Base-by-base conservation (phyloP, 2,113 vertebrate species). In the Mustela lutreola region DNA sequence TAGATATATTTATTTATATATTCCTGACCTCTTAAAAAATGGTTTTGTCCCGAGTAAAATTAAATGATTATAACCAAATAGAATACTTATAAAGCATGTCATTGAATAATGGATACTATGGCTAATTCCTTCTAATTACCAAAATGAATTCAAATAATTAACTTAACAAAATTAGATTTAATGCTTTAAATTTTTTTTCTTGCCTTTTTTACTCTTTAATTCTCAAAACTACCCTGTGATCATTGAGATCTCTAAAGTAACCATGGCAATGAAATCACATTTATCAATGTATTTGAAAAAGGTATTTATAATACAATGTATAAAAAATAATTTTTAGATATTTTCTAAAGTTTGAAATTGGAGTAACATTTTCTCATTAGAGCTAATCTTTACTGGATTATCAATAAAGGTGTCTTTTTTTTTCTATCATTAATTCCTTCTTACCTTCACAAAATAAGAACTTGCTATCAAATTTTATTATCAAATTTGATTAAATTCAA, bases 311-410 rank as follows among this genome's bases (percentile, higher is more conserved):
- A 92, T 18, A 91, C 31, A 87, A 48, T 22, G 6, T 42, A 45
- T 58, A 39, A 33, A 67, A 75, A 70, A 75, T 28, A 71, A 65
- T 11, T 81, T 82, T 82, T n/a, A 63, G 5, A 7, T 80, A 31
- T 97, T 58, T 60, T 93, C 58, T 42, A 45, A 94, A 91, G 45
- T 63, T 84, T 58, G 73, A 95, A 93, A 48, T 75, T 65, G 36
- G 63, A 39, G 10, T 70, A 67, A 82, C 2, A 33, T 76, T 90
- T 88, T 82, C 39, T 87, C 58, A 94, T 91, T 45, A 58, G 12
- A 90, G 26, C 0, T 50, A 86, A 86, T 78, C 33, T 75, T 60
- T 63, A 62, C 24, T 80, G 28, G 2, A 62, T 88, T 75, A 48
- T 36, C 75, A 24, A 86, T 86, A 94, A 58, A 10, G 22, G 2